Percentiles rank a stretch among this genome's conserved stretches.
Evolutionary conservation across 2,797 vertebrate species (phyloP).

Genomic region (Schizothorax lantsangensis): DNA sequence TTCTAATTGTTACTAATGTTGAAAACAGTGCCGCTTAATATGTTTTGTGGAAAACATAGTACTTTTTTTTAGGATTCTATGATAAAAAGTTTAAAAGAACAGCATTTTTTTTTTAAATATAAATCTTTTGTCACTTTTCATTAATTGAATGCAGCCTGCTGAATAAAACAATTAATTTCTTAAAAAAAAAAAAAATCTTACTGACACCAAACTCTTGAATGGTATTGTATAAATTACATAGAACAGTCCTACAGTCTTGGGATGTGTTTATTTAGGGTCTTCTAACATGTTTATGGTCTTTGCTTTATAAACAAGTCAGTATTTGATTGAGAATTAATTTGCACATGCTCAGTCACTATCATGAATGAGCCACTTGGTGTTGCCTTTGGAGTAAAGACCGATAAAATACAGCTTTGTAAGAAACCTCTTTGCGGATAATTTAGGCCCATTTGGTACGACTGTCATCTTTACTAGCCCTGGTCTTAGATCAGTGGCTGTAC

Average conservation of each 20-base stretch:
- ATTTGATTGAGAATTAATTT: not conserved
- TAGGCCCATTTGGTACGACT: not conserved
- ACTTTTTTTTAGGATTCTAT: not conserved
- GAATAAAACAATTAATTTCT: no score
- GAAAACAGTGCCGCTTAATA: not conserved
- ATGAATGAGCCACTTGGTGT: not conserved
- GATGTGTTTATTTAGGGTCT: not conserved
- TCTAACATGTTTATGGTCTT: not conserved
- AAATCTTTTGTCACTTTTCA: not conserved
- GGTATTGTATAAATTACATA: not conserved
- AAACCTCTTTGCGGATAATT: conserved; percentile 8
- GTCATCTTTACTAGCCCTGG: conserved; percentile 1
- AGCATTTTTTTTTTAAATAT: not conserved
- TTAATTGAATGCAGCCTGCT: not conserved
- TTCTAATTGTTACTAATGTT: not conserved
- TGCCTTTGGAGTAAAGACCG: not conserved
- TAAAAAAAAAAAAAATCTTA: no score
- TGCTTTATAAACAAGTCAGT: not conserved
- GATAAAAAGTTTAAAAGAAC: not conserved
- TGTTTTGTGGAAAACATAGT: not conserved
- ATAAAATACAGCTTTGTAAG: not conserved
- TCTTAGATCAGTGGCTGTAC: conserved; percentile 4
- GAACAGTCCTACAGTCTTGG: not conserved
- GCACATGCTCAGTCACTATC: not conserved
- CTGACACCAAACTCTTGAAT: not conserved